Evolutionary conservation across 53 echinoderm and acorn worm genomes (phyloP), one percentile per base, ranked within the genome.

Genomic region (Crossaster papposus): DNA sequence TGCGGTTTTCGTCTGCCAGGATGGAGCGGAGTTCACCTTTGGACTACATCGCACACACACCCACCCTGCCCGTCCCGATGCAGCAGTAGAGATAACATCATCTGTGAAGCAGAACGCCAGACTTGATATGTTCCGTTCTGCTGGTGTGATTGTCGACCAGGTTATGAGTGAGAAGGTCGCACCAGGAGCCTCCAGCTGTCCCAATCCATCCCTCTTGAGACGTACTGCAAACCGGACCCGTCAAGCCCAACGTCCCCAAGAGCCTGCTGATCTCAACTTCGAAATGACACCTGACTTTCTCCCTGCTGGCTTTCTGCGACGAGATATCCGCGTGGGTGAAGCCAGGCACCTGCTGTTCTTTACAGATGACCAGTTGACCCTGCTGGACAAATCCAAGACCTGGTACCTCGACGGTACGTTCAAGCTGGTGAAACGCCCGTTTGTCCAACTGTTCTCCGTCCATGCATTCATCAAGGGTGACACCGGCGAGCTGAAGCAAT

Each of bases 361-460:
- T 15, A 88, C 89, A 7, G 74, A 91, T 20, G 50, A 81, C 8
- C 88, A 89, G 84, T 0, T 89, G 2, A 79, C 17, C 4, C 78
- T 91, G 37, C 89, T 94, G 5, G 76, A 81, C 9, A 54, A 64
- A 4, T 76, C 91, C 22, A 91, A 91, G 63, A 83, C 71, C 1
- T 91, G 91, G 94, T 94, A 94, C 70, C 30, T 89, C 11, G 91
- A 93, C 32, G 84, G 91, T 30, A 87, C 93, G 13, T 93, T 93
- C 77, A 91, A 94, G 74, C 77, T 94, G 2, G 89, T 94, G 7
- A 37, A 81, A 22, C 88, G 58, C 22, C 94, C 82, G 28, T 94
- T 94, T 34, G 15, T 24, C 14, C 94, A 94, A 51, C 81, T 94
- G 52, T 89, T 92, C 70, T 83, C 89, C 0, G 73, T 92, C 8